These are phyloP conservation scores for Sweltsa coloradensis DNA, from an alignment of 1,140 invertebrate genomes.

Conservation along the genomic window DNA sequence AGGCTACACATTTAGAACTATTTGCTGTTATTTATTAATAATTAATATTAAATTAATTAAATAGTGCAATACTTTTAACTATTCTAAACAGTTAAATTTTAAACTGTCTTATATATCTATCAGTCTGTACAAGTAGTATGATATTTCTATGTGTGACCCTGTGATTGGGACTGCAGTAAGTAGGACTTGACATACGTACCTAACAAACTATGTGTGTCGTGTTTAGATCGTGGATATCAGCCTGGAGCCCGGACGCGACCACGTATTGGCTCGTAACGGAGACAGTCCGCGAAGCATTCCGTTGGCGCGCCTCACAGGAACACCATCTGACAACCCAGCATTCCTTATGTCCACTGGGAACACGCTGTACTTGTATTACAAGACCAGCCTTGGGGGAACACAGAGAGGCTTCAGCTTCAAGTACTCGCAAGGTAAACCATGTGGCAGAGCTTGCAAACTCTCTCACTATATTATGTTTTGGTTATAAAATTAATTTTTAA, in stretches of 20 bases:
- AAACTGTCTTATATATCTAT: background rate
- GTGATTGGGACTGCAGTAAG: too few relatives aligned
- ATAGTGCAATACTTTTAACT: too few relatives aligned
- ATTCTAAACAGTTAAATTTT: too few relatives aligned
- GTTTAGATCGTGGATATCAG: conserved; percentile 78
- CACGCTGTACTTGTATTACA: conserved; percentile 82
- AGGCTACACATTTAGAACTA: too few relatives aligned
- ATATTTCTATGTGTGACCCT: background rate
- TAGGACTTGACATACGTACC: too few relatives aligned
- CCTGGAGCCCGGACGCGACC: conserved; percentile 73
- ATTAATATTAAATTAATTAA: too few relatives aligned
- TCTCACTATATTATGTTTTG: too few relatives aligned
- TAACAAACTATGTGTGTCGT: conserved; percentile 10
- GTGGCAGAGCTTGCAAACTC: too few relatives aligned
- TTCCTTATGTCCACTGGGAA: conserved; percentile 85
- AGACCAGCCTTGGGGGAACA: conserved; percentile 77
- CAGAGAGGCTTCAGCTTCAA: conserved; percentile 83
- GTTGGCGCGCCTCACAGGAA: conserved; percentile 71
- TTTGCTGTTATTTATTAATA: too few relatives aligned
- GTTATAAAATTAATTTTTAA: too few relatives aligned
- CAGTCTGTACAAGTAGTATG: background rate
- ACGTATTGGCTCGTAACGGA: conserved; percentile 80
- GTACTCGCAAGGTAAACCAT: conserved; percentile 59
- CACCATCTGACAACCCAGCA: conserved; percentile 58
- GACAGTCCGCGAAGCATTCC: conserved; percentile 69